A percentile compares a stretch with the other conserved stretches of the same genome.
Conservation (phyloP, 2,797 vertebrate species). For the Apogon talboti region DNA sequence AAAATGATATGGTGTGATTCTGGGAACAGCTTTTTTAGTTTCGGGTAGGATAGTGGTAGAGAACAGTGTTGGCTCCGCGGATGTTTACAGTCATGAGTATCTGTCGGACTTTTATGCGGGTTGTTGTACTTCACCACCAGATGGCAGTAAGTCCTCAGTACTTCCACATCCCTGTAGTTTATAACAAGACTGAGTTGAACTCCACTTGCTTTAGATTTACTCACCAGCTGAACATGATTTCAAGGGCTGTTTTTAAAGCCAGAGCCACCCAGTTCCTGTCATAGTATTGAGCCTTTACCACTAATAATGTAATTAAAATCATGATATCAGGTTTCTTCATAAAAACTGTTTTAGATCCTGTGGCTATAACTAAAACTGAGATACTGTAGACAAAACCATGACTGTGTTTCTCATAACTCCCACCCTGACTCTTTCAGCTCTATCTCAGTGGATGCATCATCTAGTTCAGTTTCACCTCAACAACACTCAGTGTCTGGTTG, state of each 20-base stretch:
- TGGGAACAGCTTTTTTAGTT: too few species aligned
- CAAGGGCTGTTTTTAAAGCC: too few species aligned
- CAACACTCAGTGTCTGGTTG: constrained; percentile 22
- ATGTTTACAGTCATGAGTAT: too few species aligned
- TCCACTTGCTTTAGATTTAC: not conserved
- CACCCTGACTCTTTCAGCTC: constrained; percentile 31
- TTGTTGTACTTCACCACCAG: constrained; percentile 37
- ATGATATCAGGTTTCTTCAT: too few species aligned
- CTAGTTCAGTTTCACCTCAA: not conserved
- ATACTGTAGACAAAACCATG: constrained; percentile 5
- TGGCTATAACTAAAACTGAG: not conserved
- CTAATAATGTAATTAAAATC: too few species aligned
- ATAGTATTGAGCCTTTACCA: too few species aligned
- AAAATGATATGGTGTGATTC: too few species aligned
- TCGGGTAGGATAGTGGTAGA: too few species aligned
- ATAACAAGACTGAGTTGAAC: not conserved
- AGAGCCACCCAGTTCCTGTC: too few species aligned
- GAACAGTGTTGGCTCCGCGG: too few species aligned
- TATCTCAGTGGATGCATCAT: constrained; percentile 33
- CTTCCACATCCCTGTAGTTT: not conserved
- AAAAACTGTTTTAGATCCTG: too few species aligned
- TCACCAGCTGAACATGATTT: not conserved
- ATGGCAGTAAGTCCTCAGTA: constrained; percentile 35
- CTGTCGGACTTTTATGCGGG: not conserved
- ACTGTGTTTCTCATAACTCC: constrained; percentile 8